Evolutionary conservation across 2,113 vertebrate genomes (phyloP).

Genomic region (Oncorhynchus tshawytscha): DNA sequence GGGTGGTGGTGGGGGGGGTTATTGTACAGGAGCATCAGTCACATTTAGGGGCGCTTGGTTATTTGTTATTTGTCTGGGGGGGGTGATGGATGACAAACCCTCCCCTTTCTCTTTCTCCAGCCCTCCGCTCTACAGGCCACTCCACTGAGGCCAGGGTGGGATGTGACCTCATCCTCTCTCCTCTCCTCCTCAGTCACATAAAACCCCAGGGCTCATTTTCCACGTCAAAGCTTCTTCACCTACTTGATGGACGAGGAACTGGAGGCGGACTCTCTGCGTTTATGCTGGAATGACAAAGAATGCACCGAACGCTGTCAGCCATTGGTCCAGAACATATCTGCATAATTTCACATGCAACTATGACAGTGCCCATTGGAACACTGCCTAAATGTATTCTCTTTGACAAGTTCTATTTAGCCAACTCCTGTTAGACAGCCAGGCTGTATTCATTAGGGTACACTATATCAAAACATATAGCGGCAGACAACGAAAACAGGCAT

Average conservation of each 20-base stretch:
- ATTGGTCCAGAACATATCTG: too few relatives aligned
- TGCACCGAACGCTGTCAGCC: not conserved
- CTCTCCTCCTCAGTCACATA: slow-evolving; percentile 3
- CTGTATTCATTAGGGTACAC: too few relatives aligned
- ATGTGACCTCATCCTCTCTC: not conserved
- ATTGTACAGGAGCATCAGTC: slow-evolving; percentile 7
- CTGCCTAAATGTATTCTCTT: too few relatives aligned
- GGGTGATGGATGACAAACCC: not conserved
- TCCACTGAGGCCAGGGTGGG: not conserved
- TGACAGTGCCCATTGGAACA: too few relatives aligned
- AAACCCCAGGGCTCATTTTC: not conserved
- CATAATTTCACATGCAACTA: too few relatives aligned
- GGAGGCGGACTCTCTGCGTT: slow-evolving; percentile 81
- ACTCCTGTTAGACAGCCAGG: too few relatives aligned
- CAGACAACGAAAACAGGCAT: too few relatives aligned
- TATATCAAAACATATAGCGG: too few relatives aligned
- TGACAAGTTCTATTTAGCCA: too few relatives aligned
- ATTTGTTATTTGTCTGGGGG: not conserved
- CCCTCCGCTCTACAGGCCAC: not conserved
- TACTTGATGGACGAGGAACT: slow-evolving; percentile 87
- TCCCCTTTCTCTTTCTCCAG: too few relatives aligned
- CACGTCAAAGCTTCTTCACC: slow-evolving; percentile 80
- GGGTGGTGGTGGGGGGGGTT: slow-evolving; percentile 15
- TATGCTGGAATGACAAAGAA: slow-evolving; percentile 70
- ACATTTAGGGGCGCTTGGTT: slow-evolving; percentile 13